A percentile compares a stretch with the other conserved stretches of the same genome.
These are phyloP conservation scores for Leucophenga maculata DNA, from an alignment of 2,888 invertebrate species.

Conservation along the genomic window DNA sequence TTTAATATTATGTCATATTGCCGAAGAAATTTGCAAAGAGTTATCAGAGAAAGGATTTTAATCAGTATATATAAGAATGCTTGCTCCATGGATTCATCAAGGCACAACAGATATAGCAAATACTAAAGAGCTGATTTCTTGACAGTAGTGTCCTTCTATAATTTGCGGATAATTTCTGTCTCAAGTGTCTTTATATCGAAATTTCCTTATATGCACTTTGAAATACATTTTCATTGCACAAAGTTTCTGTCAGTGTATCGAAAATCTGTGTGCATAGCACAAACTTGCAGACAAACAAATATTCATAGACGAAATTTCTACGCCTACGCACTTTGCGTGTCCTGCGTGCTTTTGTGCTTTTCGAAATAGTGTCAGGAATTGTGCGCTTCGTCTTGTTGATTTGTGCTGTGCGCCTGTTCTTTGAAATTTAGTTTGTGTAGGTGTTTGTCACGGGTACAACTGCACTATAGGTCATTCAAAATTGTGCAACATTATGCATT, in stretches of 20 bases:
- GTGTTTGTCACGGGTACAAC: constrained; percentile 45
- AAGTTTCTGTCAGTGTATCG: constrained; percentile 7
- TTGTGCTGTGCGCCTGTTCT: constrained; percentile 59
- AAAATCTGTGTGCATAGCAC: neutral
- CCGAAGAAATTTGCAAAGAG: too few species aligned
- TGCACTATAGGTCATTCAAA: neutral
- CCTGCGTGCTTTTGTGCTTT: neutral
- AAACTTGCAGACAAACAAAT: neutral
- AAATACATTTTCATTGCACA: neutral
- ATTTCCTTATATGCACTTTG: too few species aligned
- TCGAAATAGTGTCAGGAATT: neutral
- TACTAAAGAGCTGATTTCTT: too few species aligned
- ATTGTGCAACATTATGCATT: neutral
- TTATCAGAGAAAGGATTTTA: too few species aligned
- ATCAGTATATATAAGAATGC: too few species aligned
- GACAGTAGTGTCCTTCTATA: too few species aligned
- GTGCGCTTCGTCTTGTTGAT: constrained; percentile 9
- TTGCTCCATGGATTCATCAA: too few species aligned
- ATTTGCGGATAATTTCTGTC: too few species aligned
- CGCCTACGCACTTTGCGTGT: neutral
- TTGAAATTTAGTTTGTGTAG: constrained; percentile 55
- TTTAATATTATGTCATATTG: too few species aligned
- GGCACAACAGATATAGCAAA: too few species aligned
- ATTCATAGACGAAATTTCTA: too few species aligned
- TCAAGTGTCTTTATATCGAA: too few species aligned